Percentiles rank a stretch among this genome's conserved stretches.
Evolutionary conservation across 2,797 vertebrate genomes (phyloP).

Genomic region (Phoxinus dragarum): DNA sequence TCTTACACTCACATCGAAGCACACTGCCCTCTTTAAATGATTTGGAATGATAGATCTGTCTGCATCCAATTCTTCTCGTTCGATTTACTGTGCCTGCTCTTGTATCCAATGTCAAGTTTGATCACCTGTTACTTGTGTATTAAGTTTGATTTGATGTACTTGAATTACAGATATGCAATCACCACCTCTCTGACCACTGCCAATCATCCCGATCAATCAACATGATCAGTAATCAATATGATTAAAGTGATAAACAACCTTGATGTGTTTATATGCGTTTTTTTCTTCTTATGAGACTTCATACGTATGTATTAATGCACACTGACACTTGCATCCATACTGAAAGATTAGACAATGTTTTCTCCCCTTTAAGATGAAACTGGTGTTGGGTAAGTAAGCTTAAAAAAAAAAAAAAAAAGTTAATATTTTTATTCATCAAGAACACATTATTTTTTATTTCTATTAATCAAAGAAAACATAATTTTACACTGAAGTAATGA

Average conservation of each 20-base stretch:
- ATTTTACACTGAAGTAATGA: neutral
- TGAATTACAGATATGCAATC: slow-evolving; percentile 80
- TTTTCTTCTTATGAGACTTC: neutral
- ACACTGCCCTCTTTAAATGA: slow-evolving; percentile 39
- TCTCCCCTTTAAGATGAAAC: neutral
- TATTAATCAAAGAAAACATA: neutral
- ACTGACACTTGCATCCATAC: neutral
- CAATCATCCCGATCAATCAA: slow-evolving; percentile 61
- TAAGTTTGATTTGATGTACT: slow-evolving; percentile 61
- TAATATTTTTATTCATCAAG: neutral
- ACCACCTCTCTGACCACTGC: slow-evolving; percentile 79
- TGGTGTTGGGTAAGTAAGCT: neutral
- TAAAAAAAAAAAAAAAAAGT: too few relatives aligned
- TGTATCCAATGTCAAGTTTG: slow-evolving; percentile 39
- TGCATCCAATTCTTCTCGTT: slow-evolving; percentile 22
- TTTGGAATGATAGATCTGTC: slow-evolving; percentile 41
- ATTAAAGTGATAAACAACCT: slow-evolving; percentile 63
- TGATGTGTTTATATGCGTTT: neutral
- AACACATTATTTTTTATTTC: neutral
- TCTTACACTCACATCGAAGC: neutral
- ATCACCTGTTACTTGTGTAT: slow-evolving; percentile 55
- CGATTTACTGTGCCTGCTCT: slow-evolving; percentile 64
- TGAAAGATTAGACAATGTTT: neutral
- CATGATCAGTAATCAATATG: slow-evolving; percentile 63
- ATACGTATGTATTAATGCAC: neutral